These are phyloP conservation scores for Cantharis rustica DNA, from an alignment of 2,888 invertebrate genomes.

Conservation along the genomic window DNA sequence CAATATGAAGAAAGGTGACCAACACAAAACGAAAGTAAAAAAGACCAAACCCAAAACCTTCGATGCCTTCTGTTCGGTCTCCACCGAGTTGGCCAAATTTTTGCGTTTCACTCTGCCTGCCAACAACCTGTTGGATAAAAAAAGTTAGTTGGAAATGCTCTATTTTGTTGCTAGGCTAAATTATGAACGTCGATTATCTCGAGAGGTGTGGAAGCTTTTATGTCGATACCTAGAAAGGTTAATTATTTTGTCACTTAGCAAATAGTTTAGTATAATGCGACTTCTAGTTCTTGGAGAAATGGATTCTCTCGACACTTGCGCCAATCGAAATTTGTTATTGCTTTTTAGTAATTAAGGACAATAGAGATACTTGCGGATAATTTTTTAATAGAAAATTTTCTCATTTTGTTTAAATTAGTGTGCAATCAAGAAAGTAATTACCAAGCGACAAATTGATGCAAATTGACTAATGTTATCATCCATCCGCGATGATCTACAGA, in stretches of 20 bases:
- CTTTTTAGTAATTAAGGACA: background rate
- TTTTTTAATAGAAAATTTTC: background rate
- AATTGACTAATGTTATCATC: slow-evolving; percentile 4
- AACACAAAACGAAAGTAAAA: slow-evolving; percentile 90
- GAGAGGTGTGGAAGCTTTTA: background rate
- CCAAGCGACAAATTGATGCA: background rate
- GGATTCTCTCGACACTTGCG: background rate
- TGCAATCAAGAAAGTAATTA: slow-evolving; percentile 2
- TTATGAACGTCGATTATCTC: background rate
- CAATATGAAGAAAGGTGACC: slow-evolving; percentile 90
- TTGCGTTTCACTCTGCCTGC: slow-evolving; percentile 72
- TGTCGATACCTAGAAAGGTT: background rate
- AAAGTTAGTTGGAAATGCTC: background rate
- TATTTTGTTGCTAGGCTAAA: background rate
- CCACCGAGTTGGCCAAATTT: slow-evolving; percentile 77
- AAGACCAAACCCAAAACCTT: slow-evolving; percentile 91
- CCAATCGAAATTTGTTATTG: background rate
- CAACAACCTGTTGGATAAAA: slow-evolving; percentile 62
- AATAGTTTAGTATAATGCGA: slow-evolving; percentile 2
- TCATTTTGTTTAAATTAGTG: background rate
- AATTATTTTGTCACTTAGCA: slow-evolving; percentile 10
- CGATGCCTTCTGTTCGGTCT: slow-evolving; percentile 94
- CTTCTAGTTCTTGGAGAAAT: background rate
- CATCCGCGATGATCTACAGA: background rate
- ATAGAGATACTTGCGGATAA: background rate